Percentiles rank a stretch among this genome's conserved stretches.
These are phyloP conservation scores for Caenorhabditis becei DNA, from an alignment of 2,888 invertebrate genomes.

Conservation along the genomic window DNA sequence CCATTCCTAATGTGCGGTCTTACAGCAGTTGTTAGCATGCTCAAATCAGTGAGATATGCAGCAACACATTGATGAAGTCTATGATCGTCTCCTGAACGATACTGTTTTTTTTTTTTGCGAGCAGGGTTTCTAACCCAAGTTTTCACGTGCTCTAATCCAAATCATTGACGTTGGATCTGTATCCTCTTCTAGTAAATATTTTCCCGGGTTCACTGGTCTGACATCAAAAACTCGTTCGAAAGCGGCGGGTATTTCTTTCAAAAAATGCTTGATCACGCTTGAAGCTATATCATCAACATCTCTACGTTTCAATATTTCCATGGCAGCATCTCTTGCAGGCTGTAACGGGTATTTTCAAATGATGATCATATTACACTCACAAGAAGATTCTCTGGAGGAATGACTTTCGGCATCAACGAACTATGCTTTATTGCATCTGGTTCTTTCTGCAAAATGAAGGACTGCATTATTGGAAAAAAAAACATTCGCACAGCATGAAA, in stretches of 20 bases:
- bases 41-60: conserved; percentile 65
- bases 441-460: conserved; percentile 67
- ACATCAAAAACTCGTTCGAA: conserved; percentile 70
- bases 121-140: conserved; percentile 52
- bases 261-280: conserved; percentile 49
- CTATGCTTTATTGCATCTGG: conserved; percentile 68
- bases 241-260: conserved; percentile 65
- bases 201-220: conserved; percentile 63
- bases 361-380: conserved; percentile 14
- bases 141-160: conserved; percentile 65
- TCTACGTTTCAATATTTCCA: conserved; percentile 52
- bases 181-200: conserved; percentile 62
- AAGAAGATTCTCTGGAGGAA: conserved; percentile 66
- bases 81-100: conserved; percentile 49
- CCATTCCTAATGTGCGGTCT: conserved; percentile 73
- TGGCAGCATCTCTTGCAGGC: conserved; percentile 56
- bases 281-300: conserved; percentile 53
- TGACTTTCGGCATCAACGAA: conserved; percentile 71
- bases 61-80: conserved; percentile 67
- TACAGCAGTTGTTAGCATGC: conserved; percentile 67
- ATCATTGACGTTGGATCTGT: conserved; percentile 60
- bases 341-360: neutral
- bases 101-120: neutral
- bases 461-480: too few relatives aligned
- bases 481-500: conserved; percentile 58